These are phyloP conservation scores for Anisognathus igniventris DNA, from an alignment of 2,797 vertebrate species.

Conservation along the genomic window DNA sequence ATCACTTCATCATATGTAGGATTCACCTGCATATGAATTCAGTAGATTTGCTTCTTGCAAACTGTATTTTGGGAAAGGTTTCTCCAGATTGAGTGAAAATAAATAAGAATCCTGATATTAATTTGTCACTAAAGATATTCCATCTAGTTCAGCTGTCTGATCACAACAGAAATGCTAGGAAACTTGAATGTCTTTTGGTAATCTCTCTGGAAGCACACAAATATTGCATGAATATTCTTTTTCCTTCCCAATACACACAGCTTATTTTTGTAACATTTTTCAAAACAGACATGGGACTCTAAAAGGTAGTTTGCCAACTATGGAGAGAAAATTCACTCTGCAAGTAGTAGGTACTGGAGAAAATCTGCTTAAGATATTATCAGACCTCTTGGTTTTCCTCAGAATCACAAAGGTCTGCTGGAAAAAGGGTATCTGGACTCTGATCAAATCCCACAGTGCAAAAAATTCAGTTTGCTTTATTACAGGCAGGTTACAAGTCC, in stretches of 20 bases:
- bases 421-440: neutral
- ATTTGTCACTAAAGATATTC: neutral
- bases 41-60: neutral
- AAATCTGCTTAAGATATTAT: neutral
- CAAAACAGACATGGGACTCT: neutral
- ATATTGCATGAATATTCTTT: neutral
- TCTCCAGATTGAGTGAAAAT: neutral
- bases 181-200: neutral
- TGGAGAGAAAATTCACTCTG: neutral
- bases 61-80: neutral
- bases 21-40: neutral
- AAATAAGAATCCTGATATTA: neutral
- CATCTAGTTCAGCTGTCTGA: neutral
- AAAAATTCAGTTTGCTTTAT: neutral
- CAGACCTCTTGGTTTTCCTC: neutral
- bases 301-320: neutral
- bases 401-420: neutral
- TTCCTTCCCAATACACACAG: neutral
- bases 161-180: neutral
- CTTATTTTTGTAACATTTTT: neutral
- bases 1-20: neutral
- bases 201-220: neutral
- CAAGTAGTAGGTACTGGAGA: neutral
- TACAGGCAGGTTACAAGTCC: neutral
- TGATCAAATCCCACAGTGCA: neutral